Conservation (phyloP, 2,797 vertebrate genomes). For the Malurus splendens region DNA sequence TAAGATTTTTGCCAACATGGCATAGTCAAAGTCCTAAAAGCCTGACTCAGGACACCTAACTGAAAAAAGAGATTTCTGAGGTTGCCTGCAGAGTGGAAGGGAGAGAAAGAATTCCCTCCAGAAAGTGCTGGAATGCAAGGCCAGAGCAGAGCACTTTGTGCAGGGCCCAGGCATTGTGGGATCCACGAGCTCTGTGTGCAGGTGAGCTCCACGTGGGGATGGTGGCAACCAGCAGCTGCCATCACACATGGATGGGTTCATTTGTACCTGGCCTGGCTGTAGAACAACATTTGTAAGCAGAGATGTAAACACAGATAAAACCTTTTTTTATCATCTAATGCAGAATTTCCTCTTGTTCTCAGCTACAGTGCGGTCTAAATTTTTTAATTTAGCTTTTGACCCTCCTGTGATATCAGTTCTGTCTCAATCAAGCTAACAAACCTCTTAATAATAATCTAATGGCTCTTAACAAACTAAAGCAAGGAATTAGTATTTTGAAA, state of each 20-base stretch:
- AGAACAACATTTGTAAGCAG: neutral
- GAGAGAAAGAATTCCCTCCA: neutral
- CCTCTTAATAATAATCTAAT: neutral
- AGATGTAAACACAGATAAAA: neutral
- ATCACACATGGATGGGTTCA: neutral
- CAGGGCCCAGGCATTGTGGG: fast-evolving
- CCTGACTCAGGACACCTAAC: neutral
- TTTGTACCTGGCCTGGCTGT: neutral
- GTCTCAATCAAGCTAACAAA: neutral
- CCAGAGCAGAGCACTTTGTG: neutral
- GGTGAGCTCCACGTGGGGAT: fast-evolving
- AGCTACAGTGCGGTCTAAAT: neutral
- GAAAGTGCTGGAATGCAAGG: neutral
- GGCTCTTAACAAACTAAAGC: neutral
- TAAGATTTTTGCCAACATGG: neutral
- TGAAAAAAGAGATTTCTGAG: neutral
- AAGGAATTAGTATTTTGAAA: neutral
- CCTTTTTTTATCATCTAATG: neutral
- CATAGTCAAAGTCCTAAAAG: neutral
- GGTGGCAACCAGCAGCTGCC: neutral
- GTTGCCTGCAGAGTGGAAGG: neutral
- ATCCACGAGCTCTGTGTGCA: neutral
- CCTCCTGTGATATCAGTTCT: neutral
- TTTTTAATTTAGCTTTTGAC: neutral
- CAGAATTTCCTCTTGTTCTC: neutral